Evolutionary conservation across 2,888 invertebrate genomes (phyloP).

Genomic region (Dioctria rufipes): DNA sequence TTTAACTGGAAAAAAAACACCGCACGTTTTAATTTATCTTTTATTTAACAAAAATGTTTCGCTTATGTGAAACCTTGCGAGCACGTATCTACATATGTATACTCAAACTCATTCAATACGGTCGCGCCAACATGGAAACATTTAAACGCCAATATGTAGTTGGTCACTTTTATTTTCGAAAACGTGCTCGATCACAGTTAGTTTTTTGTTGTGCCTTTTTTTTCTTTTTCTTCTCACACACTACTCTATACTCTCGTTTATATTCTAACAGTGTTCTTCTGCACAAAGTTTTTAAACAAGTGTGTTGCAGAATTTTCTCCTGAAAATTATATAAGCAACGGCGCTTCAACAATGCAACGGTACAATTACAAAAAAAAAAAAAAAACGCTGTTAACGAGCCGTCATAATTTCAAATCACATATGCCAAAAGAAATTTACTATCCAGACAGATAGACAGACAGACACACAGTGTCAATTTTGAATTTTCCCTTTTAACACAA

Average conservation of each 20-base stretch:
- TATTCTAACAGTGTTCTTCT: no score
- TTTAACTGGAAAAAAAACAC: no score
- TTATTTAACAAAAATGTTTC: neutral
- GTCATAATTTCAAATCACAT: neutral
- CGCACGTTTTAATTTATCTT: no score
- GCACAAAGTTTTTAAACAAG: neutral
- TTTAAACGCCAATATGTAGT: neutral
- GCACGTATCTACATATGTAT: neutral
- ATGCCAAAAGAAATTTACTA: no score
- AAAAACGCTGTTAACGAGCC: neutral
- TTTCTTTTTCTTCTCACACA: no score
- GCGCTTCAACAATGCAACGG: neutral
- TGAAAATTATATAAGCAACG: conserved; percentile 35
- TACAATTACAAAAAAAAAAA: neutral
- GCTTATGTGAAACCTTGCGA: conserved; percentile 3
- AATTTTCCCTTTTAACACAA: conserved; percentile 8
- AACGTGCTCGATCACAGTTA: neutral
- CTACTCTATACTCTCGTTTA: no score
- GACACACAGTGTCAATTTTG: neutral
- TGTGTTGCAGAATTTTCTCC: conserved; percentile 9
- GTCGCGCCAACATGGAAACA: neutral
- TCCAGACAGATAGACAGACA: no score
- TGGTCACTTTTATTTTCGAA: conserved; percentile 48
- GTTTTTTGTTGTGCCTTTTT: no score
- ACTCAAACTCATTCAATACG: neutral